These are phyloP conservation scores for Meloidogyne floridensis DNA, from an alignment of 1,140 invertebrate genomes.

Conservation along the genomic window DNA sequence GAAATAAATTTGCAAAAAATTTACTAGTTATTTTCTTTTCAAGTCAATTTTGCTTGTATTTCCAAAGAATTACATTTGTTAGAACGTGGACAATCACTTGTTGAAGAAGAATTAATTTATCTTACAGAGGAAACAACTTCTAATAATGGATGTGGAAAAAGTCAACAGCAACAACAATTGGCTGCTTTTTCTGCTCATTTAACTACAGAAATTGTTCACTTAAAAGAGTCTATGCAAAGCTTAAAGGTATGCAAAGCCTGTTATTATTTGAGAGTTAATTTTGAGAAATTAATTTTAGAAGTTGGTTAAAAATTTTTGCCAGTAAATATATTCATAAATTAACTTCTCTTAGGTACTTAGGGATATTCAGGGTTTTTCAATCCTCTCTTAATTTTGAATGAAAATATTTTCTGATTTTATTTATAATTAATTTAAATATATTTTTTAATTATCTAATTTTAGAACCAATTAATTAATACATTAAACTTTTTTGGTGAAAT, in stretches of 20 bases:
- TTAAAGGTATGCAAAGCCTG: not conserved
- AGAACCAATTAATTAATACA: slow-evolving; percentile 1
- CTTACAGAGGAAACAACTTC: not conserved
- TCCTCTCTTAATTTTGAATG: no score
- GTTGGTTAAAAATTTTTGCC: no score
- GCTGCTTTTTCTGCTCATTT: not conserved
- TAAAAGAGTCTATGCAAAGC: not conserved
- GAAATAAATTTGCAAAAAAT: not conserved
- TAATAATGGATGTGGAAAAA: not conserved
- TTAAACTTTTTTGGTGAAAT: not conserved
- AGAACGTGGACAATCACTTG: not conserved
- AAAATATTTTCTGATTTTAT: not conserved
- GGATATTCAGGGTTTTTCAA: no score
- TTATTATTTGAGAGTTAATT: not conserved
- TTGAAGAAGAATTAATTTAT: slow-evolving; percentile 10
- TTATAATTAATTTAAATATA: no score
- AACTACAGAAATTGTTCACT: slow-evolving; percentile 2
- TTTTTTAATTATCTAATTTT: not conserved
- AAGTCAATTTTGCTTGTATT: not conserved
- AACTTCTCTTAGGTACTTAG: no score
- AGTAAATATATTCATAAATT: no score
- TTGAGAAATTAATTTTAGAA: not conserved
- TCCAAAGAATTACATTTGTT: not conserved
- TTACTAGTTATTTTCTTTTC: not conserved
- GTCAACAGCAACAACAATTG: not conserved